Evolutionary conservation across 2,797 vertebrate genomes (phyloP).

Genomic region (Holocentrus rufus): DNA sequence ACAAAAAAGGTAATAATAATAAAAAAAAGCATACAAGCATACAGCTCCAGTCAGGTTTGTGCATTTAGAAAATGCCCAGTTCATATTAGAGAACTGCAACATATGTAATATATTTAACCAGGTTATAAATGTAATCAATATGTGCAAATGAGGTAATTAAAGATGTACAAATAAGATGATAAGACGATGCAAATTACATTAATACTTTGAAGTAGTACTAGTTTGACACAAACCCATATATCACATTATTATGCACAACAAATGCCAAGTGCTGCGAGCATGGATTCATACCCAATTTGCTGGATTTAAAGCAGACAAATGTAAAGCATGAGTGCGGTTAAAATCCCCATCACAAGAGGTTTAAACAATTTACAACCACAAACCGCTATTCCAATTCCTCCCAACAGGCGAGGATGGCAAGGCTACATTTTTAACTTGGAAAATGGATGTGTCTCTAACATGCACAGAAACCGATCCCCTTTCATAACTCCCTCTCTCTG

Average conservation of each 20-base stretch:
- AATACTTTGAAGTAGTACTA: neutral
- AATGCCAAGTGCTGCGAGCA: neutral
- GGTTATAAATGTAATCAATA: too few species aligned
- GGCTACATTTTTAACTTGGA: constrained; percentile 64
- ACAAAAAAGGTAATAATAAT: neutral
- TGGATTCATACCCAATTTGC: neutral
- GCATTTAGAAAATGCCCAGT: neutral
- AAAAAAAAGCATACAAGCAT: neutral
- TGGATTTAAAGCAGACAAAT: constrained; percentile 7
- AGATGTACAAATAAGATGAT: too few species aligned
- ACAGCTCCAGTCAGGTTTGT: neutral
- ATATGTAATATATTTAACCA: too few species aligned
- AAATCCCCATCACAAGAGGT: constrained; percentile 34
- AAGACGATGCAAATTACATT: too few species aligned
- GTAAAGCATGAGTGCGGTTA: constrained; percentile 19
- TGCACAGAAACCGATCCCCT: constrained; percentile 51
- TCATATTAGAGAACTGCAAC: too few species aligned
- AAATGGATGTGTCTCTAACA: constrained; percentile 32
- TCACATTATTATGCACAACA: neutral
- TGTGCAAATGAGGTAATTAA: too few species aligned
- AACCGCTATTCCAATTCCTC: constrained; percentile 28
- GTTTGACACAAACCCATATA: neutral
- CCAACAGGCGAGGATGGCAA: constrained; percentile 19
- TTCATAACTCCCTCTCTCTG: constrained; percentile 57
- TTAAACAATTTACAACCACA: constrained; percentile 39